Evolutionary conservation across 2,888 invertebrate genomes (phyloP).

Genomic region (Brassicogethes aeneus): DNA sequence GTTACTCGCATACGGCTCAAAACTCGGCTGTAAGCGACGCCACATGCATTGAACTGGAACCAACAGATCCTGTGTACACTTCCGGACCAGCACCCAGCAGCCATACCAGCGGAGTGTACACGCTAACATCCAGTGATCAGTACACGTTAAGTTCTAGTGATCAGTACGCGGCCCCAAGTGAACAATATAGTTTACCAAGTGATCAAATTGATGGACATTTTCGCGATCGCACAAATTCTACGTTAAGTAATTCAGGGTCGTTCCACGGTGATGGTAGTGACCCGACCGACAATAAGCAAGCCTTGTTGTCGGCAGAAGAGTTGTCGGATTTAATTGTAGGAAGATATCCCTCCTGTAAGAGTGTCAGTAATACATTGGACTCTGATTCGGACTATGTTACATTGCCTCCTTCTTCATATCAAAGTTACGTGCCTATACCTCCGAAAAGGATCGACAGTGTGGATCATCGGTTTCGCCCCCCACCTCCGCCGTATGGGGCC

Average conservation of each 20-base stretch:
- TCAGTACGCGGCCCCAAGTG: conserved; percentile 27
- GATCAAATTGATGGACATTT: conserved; percentile 46
- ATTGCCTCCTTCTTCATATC: conserved; percentile 49
- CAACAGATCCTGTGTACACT: conserved; percentile 45
- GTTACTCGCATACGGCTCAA: conserved; percentile 80
- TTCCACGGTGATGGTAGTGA: conserved; percentile 87
- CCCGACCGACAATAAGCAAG: conserved; percentile 69
- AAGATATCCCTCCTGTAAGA: conserved; percentile 66
- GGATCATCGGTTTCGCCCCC: conserved; percentile 40
- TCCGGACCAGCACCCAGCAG: conserved; percentile 61
- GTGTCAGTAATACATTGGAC: conserved; percentile 76
- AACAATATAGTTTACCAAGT: conserved; percentile 30
- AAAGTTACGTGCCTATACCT: conserved; percentile 52
- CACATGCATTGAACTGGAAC: conserved; percentile 56
- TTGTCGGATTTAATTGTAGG: conserved; percentile 77
- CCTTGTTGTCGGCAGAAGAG: conserved; percentile 72
- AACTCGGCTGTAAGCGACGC: conserved; percentile 72
- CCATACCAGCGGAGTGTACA: conserved; percentile 80
- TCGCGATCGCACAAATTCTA: conserved; percentile 66
- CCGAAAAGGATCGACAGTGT: conserved; percentile 60
- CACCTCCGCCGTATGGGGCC: conserved; percentile 41
- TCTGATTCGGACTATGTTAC: conserved; percentile 88
- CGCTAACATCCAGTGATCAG: conserved; percentile 59
- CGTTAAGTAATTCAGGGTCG: conserved; percentile 67
- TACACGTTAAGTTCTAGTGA: conserved; percentile 36